phyloP scores from a whole-genome alignment of 2,888 invertebrate species.

The Linnaemya vulpina region DNA sequence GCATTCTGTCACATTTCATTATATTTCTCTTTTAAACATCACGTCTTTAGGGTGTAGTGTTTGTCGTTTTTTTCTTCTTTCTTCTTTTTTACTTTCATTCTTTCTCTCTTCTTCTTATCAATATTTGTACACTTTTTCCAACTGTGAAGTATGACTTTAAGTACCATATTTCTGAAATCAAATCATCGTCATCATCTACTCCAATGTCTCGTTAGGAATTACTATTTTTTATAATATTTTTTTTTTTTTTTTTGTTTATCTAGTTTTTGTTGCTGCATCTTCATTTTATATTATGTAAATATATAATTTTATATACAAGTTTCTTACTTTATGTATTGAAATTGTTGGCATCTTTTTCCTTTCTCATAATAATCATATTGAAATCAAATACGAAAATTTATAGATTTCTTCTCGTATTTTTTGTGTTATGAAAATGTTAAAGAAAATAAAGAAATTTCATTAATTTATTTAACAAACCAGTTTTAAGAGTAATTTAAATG shows the following conservation, averaged over 20 bases:
- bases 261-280: constrained; percentile 13
- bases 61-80: constrained; percentile 22
- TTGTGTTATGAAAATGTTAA: constrained; percentile 5
- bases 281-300: constrained; percentile 34
- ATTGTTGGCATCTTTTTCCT: constrained; percentile 46
- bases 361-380: constrained; percentile 62
- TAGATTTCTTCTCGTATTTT: constrained; percentile 52
- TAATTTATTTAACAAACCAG: neutral
- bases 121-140: constrained; percentile 40
- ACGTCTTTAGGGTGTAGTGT: constrained; percentile 46
- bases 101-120: neutral
- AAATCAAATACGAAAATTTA: constrained; percentile 70
- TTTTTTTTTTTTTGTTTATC: neutral
- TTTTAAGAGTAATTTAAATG: neutral
- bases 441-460: constrained; percentile 20
- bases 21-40: constrained; percentile 21
- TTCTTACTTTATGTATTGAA: constrained; percentile 48
- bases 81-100: neutral
- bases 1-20: neutral
- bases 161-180: constrained; percentile 70
- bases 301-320: constrained; percentile 13
- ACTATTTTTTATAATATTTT: neutral
- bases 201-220: constrained; percentile 46
- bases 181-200: constrained; percentile 67
- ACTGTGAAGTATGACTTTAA: constrained; percentile 69